Percentiles rank a stretch among this genome's conserved stretches.
These are phyloP conservation scores for Lacerta viridis DNA, from an alignment of 2,797 vertebrate genomes.

Conservation along the genomic window DNA sequence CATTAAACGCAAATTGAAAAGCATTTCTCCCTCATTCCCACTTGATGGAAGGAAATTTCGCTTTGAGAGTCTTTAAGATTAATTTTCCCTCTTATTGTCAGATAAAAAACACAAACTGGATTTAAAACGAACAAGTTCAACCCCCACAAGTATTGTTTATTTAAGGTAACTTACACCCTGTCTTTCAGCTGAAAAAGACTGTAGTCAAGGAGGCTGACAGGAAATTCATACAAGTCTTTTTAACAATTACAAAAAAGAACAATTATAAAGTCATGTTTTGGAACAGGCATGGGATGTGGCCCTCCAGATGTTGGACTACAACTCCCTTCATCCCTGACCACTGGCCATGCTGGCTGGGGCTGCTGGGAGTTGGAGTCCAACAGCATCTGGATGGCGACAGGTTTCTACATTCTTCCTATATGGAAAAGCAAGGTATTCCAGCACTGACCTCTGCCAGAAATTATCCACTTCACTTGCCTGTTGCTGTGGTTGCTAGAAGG, in stretches of 20 bases:
- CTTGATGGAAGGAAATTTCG: constrained; percentile 7
- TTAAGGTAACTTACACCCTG: not conserved
- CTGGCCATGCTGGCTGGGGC: too few relatives aligned
- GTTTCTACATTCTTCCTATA: not conserved
- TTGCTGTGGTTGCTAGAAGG: not conserved
- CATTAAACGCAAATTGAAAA: too few relatives aligned
- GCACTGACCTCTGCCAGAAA: not conserved
- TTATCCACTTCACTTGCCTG: not conserved
- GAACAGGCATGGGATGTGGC: too few relatives aligned
- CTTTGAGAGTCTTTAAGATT: not conserved
- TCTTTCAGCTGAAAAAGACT: not conserved
- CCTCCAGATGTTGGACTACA: too few relatives aligned
- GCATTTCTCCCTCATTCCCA: too few relatives aligned
- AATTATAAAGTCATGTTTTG: not conserved
- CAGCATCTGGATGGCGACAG: too few relatives aligned
- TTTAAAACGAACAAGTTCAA: not conserved
- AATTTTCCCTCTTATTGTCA: not conserved
- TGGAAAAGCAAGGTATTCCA: not conserved
- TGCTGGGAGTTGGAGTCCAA: not conserved
- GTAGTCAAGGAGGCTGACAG: not conserved
- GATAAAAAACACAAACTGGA: not conserved
- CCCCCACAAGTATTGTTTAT: not conserved
- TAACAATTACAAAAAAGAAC: not conserved
- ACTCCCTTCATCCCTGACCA: too few relatives aligned
- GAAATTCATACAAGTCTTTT: not conserved